Evolutionary conservation across 2,888 invertebrate genomes (phyloP).

Genomic region (Thumatha senex): DNA sequence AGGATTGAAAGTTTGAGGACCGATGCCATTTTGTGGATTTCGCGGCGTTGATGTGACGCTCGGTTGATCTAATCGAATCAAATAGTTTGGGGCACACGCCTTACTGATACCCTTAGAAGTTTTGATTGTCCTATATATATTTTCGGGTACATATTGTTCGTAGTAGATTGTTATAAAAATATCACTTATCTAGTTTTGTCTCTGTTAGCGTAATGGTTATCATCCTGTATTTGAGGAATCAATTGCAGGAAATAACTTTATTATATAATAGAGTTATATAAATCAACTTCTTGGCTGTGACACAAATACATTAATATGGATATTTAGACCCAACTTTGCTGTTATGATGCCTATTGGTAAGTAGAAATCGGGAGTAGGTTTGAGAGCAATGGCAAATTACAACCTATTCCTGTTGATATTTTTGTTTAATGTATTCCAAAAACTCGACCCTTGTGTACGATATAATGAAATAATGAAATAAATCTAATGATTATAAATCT

Average conservation of each 20-base stretch:
- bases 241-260: conserved; percentile 36
- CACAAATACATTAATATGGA: neutral
- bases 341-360: too few species aligned
- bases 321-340: too few species aligned
- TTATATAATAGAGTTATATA: conserved; percentile 25
- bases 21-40: conserved; percentile 36
- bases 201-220: conserved; percentile 20
- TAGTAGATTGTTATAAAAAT: conserved; percentile 2
- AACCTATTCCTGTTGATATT: too few species aligned
- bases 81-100: conserved; percentile 33
- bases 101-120: conserved; percentile 25
- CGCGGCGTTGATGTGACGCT: conserved; percentile 28
- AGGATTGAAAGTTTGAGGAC: conserved; percentile 43
- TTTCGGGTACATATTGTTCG: neutral
- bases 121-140: conserved; percentile 6
- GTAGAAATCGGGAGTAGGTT: too few species aligned
- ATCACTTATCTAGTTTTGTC: conserved; percentile 7
- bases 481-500: too few species aligned
- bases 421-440: too few species aligned
- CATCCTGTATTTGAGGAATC: conserved; percentile 32
- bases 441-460: too few species aligned
- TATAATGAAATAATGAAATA: too few species aligned
- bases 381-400: too few species aligned
- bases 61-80: conserved; percentile 36
- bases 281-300: neutral